Evolutionary conservation across 2,888 invertebrate species (phyloP).

Genomic region (Drosophila conformis): DNA sequence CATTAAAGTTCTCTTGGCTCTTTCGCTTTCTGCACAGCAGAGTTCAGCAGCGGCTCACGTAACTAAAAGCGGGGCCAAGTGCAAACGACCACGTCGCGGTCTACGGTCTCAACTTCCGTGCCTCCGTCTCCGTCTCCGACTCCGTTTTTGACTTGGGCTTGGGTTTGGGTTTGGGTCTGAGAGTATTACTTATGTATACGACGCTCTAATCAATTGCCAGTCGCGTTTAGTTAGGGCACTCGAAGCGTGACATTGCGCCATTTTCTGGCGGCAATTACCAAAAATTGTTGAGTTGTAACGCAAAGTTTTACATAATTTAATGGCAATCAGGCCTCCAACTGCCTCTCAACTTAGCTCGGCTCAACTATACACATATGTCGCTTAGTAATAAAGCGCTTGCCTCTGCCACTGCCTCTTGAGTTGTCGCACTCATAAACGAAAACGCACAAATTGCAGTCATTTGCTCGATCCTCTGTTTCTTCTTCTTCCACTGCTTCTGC

Average conservation of each 20-base stretch:
- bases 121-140: conserved; percentile 4
- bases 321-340: conserved; percentile 67
- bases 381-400: conserved; percentile 38
- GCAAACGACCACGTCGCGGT: conserved; percentile 28
- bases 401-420: conserved; percentile 3
- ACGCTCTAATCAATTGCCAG: conserved; percentile 73
- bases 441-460: conserved; percentile 51
- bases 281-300: conserved; percentile 69
- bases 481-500: not conserved
- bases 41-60: conserved; percentile 44
- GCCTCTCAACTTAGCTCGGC: conserved; percentile 4
- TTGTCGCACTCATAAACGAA: conserved; percentile 53
- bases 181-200: conserved; percentile 55
- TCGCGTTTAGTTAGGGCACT: conserved; percentile 67
- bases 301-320: conserved; percentile 77
- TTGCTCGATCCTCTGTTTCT: not conserved
- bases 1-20: conserved; percentile 16
- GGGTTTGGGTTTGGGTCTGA: conserved; percentile 2
- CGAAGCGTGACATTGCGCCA: conserved; percentile 79
- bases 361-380: conserved; percentile 39
- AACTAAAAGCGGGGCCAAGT: conserved; percentile 46
- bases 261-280: conserved; percentile 75
- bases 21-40: conserved; percentile 33
- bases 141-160: not conserved
- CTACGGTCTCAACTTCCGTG: not conserved